Evolutionary conservation across 2,113 vertebrate species (phyloP), one percentile per base, ranked within the genome.

Genomic region (Lophotis ruficrista): DNA sequence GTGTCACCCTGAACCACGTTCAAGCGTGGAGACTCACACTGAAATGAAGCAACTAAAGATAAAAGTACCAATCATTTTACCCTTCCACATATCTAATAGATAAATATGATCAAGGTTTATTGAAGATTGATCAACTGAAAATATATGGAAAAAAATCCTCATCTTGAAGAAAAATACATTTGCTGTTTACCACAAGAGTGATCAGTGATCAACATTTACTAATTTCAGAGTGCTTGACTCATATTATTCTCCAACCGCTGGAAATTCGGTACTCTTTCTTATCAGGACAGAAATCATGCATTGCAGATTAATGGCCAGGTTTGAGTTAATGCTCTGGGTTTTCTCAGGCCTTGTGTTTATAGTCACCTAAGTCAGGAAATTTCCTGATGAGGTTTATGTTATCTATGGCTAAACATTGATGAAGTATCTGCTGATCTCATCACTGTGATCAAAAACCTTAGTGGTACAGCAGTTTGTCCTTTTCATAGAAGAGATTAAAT

Each of bases 1-100:
- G 86, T 95, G 93, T 96, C 93, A 95, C 91, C 80, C 87, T 95
- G 86, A 95, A 50, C 86, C 83, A 60, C 4, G 0, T 71, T 94
- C 51, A 35, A 5, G 33, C 21, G 1, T 12, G 0, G 27, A 95
- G 35, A 33, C 60, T 95, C 43, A 38, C 54, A 3, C 10, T 73
- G 43, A 81, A 93, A 38, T 37, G 22, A 81, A 35, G 54, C 24
- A 38, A 51, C 50, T 41, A 27, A 47, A 65, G 62, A 68, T 41
- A 57, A 87, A 83, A 54, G 11, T 14, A 20, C 37, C 2, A 8
- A 41, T 38, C 20, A 4, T 76, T 80, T 77, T 78, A 58, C 24
- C 43, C 28, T 51, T 53, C 33, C 43, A 87, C 28, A 2, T 31
- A 27, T 18, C 57, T 61, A 9, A 48, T 61, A 66, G 35, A 28